Conservation (phyloP, 2,797 vertebrate species). For the Columba guinea region DNA sequence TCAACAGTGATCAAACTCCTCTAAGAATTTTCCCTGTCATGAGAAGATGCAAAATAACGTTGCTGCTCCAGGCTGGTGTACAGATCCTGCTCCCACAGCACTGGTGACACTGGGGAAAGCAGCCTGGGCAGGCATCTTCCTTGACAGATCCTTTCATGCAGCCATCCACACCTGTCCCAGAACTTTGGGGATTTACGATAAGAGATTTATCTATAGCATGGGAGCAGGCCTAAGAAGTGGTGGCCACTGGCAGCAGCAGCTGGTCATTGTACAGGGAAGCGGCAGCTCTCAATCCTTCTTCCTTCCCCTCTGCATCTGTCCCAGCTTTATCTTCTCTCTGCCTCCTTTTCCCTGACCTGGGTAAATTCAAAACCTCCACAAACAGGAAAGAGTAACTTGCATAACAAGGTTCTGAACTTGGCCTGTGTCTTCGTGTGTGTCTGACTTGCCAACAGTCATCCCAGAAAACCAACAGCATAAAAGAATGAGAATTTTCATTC, state of each 20-base stretch:
- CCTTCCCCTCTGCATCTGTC: not conserved
- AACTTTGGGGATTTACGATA: not conserved
- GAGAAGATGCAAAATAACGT: not conserved
- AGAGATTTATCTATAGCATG: not conserved
- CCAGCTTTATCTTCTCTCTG: not conserved
- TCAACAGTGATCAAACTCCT: not conserved
- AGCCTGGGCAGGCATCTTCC: not conserved
- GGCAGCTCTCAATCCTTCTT: not conserved
- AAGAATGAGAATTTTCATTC: not conserved
- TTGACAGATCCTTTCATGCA: not conserved
- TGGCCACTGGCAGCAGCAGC: not conserved
- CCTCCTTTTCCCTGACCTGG: not conserved
- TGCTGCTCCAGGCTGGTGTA: not conserved
- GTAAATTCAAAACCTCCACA: not conserved
- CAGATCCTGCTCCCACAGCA: not conserved
- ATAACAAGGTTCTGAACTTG: not conserved
- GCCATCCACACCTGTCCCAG: not conserved
- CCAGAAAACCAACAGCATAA: not conserved
- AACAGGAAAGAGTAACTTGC: not conserved
- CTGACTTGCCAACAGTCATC: not conserved
- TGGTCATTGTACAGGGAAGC: not conserved
- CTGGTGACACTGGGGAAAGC: not conserved
- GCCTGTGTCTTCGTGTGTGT: not conserved
- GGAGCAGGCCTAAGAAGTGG: not conserved
- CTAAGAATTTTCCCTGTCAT: not conserved